Base-by-base conservation (phyloP, 2,888 invertebrate species). In the Trachelus tabidus region DNA sequence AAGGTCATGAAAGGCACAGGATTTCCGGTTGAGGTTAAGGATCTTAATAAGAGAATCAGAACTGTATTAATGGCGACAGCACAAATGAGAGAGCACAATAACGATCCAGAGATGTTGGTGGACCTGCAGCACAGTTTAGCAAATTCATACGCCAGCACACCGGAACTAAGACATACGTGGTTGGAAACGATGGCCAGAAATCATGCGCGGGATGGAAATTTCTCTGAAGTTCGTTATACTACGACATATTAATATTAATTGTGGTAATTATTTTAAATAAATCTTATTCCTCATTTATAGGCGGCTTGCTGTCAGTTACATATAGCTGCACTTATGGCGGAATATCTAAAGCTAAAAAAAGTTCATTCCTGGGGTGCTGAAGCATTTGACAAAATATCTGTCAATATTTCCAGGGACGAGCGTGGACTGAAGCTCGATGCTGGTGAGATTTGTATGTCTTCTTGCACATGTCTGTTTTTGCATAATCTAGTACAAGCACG, bases 51-150 rank as follows among this genome's bases (percentile, higher is more conserved):
- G 81, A 95, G 98, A 73, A 97, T 99, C 35, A 94, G 98, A 80
- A 98, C 98, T 0, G 98, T 99, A 0, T 94, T 99, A 40, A 97
- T 98, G 93, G 98, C 99, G 1, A 97, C 99, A 0, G 96, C 97
- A 0, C 97, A 98, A 85, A 96, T 99, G 94, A 95, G 97, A 83
- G 94, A 98, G 88, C 95, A 98, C 91, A 94, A 97, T 92, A 93
- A 97, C 93, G 98, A 99, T 91, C 97, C 98, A 11, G 98, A 98
- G 89, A 96, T 98, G 93, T 91, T 98, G 82, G 95, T 98, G 0
- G 98, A 98, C 92, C 92, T 98, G 79, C 98, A 98, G 91, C 96
- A 98, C 90, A 97, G 97, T 80, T 92, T 98, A 82, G 98, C 98
- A 4, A 97, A 97, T 91, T 97, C 97, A 0, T 97, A 97, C 87